Evolutionary conservation across 2,797 vertebrate genomes (phyloP), one percentile per base, ranked within the genome.

Genomic region (Ammospiza maritima): DNA sequence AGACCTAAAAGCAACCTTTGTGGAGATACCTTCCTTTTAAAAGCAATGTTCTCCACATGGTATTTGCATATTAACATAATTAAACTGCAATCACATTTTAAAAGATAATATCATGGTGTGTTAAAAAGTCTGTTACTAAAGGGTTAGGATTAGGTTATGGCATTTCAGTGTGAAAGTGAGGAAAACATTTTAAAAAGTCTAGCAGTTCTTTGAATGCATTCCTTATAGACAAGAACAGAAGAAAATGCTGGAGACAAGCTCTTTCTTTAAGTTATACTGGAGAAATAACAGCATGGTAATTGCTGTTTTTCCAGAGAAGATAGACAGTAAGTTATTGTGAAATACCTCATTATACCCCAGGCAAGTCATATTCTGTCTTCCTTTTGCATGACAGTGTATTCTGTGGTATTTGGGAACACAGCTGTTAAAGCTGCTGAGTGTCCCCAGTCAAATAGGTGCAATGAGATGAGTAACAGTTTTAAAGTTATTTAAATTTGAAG

Each of bases 241-340:
- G 70, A 90, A 86, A 78, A 47, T 2, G 13, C 57, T 45, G 60
- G 67, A 92, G 86, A 94, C 67, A 85, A 87, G 57, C 61, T 79
- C 53, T 76, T 76, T 44, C 44, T 95, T 89, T 79, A 94, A 85
- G 57, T 83, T 74, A 30, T 71, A 57, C 50, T 64, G 19, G 21
- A 87, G 48, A 89, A 96, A 78, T 87, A 96, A 71, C 44, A 77
- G 34, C 36, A 74, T 40, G 50, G 76, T 90, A 96, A 97, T 95
- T 90, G 86, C 65, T 93, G 78, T 57, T 96, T 93, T 94, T 90
- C 61, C 30, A 42, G 32, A 90, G 67, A 77, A 92, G 50, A 79
- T 0, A 87, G 86, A 90, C 65, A 77, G 88, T 50, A 87, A 90
- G 71, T 94, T 89, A 95, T 87, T 96, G 87, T 93, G 27, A 92